Evolutionary conservation across 2,888 invertebrate species (phyloP), one percentile per base, ranked within the genome.

Genomic region (Agriopis leucophaearia): DNA sequence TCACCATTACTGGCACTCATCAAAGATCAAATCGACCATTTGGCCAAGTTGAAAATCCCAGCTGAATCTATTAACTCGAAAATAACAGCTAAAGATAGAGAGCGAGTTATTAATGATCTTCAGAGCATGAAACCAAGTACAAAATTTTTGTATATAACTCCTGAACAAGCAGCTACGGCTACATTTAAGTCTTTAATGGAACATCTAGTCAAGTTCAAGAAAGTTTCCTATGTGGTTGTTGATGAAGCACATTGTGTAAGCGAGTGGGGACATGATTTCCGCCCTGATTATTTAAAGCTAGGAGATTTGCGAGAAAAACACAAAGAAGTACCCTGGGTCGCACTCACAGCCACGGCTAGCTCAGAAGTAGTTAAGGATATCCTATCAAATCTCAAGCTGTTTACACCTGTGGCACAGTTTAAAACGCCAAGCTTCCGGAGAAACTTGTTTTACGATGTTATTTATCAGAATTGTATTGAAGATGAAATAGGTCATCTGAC

Each of bases 171-270:
- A 51, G 97, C 97, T 1, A 98, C 98, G 2, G 94, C 94, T 45
- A 95, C 95, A 58, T 97, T 97, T 83, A 96, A 96, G 86, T 92
- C 94, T 52, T 86, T 98, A 1, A 91, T 97, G 70, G 94, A 95
- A 35, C 95, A 96, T 78, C 90, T 99, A 75, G 91, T 96, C 64
- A 96, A 96, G 79, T 95, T 96, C 80, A 95, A 97, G 64, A 96
- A 97, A 83, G 90, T 99, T 6, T 96, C 97, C 0, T 98, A 98
- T 87, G 96, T 99, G 78, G 97, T 99, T 27, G 97, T 99, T 12
- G 99, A 99, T 90, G 99, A 99, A 93, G 99, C 99, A 1, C 99
- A 99, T 90, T 99, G 99, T 92, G 98, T 99, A 0, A 99, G 98
- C 80, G 97, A 99, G 81, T 99, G 99, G 99, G 99, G 99, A 0